phyloP scores from a whole-genome alignment of 23 tunicate species.

The Halocynthia aurantium region DNA sequence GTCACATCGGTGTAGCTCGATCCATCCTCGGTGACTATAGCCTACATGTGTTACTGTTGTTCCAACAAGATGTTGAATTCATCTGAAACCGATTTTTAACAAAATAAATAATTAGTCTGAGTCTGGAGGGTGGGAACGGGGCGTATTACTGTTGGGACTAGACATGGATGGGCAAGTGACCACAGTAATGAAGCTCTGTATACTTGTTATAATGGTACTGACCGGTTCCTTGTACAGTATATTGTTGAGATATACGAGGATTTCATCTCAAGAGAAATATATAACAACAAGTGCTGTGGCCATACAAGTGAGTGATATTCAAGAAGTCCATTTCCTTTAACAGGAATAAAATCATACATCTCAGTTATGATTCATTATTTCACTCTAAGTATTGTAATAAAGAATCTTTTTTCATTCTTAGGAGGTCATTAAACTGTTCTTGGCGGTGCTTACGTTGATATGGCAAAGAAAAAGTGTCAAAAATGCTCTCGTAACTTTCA shows the following conservation, averaged over 20 bases:
- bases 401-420: neutral
- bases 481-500: neutral
- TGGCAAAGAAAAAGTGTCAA: slow-evolving; percentile 10
- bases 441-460: slow-evolving; percentile 20
- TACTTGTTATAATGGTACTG: slow-evolving; percentile 25
- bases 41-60: too few relatives aligned
- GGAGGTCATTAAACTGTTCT: slow-evolving; percentile 35
- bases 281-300: slow-evolving; percentile 56
- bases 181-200: slow-evolving; percentile 4
- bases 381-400: neutral
- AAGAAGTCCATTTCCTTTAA: neutral
- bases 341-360: neutral
- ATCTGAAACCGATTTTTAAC: neutral
- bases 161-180: neutral
- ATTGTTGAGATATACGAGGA: slow-evolving; percentile 32
- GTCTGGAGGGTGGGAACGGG: neutral
- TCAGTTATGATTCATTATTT: neutral
- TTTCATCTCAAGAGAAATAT: slow-evolving; percentile 26
- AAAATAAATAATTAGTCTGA: neutral
- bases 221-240: slow-evolving; percentile 22
- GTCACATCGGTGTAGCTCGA: too few relatives aligned
- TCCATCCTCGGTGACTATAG: too few relatives aligned
- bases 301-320: slow-evolving; percentile 28
- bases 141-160: too few relatives aligned
- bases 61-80: too few relatives aligned